A percentile compares a stretch with the other conserved stretches of the same genome.
Conservation (phyloP, 2,888 invertebrate genomes). For the Hyposoter dolosus region DNA sequence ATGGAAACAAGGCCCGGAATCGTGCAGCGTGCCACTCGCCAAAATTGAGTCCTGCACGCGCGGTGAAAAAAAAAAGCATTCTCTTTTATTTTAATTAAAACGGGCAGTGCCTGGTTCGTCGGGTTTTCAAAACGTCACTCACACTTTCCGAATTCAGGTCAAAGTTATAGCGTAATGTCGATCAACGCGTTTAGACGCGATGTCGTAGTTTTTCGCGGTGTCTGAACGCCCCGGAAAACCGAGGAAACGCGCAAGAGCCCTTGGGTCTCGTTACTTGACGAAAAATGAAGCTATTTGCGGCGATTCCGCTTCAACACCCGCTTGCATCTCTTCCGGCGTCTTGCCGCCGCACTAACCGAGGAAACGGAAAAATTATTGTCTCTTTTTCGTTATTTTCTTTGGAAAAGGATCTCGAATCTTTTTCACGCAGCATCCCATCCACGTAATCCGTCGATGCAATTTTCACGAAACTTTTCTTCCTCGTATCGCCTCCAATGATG, state of each 20-base stretch:
- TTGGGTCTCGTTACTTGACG: conserved; percentile 61
- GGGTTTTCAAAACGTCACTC: not conserved
- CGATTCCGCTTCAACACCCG: conserved; percentile 58
- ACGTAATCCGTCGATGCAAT: not conserved
- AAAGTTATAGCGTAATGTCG: not conserved
- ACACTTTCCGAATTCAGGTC: not conserved
- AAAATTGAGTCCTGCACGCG: not conserved
- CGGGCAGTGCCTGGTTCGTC: no score
- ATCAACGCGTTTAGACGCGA: not conserved
- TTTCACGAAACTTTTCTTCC: not conserved
- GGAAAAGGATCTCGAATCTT: not conserved
- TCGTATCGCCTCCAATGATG: not conserved
- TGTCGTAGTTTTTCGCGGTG: not conserved
- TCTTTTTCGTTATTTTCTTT: not conserved
- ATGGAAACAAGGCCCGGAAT: not conserved
- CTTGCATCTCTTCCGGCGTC: conserved; percentile 57
- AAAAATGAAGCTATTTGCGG: conserved; percentile 72
- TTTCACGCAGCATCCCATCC: not conserved
- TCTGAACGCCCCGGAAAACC: conserved; percentile 7
- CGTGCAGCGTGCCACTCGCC: not conserved
- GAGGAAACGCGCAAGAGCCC: conserved; percentile 43
- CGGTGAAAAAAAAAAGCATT: not conserved
- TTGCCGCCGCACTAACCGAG: no score
- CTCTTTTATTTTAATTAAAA: no score
- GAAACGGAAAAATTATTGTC: conserved; percentile 1